Base-by-base conservation (phyloP, 2,888 invertebrate genomes). In the Rugalucina vietnamica region DNA sequence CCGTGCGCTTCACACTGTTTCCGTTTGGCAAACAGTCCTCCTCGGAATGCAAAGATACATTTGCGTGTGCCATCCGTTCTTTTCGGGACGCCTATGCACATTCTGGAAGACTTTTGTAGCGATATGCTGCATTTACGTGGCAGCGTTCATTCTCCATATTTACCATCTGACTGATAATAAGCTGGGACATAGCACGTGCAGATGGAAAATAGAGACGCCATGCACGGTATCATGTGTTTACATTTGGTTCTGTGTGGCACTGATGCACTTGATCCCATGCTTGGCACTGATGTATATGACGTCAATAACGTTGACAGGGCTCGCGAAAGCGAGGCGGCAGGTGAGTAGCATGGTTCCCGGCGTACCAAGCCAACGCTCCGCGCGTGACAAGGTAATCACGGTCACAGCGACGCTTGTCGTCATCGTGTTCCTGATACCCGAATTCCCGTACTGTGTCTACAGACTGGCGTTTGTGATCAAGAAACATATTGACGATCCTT, bases 11-110 rank as follows among this genome's bases (percentile, higher is more conserved):
- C 90, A 90, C n/a, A 90, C 90, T 0, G 89, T 86, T 2, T 90
- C 90, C 1, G 83, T 90, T 27, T 90, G 90, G 90, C 82, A 89
- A 79, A 89, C 89, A 0, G 85, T 90, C 0, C 37, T 86, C 1
- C 76, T 90, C 5, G 82, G 89, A 0, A 60, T 86, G 24, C 90
- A 90, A 57, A 70, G 90, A 50, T 90, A 89, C 49, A 65, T 89
- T 65, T 90, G 89, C 65, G 89, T 90, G 21, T 90, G 90, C 78
- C 87, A 89, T 49, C 90, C 90, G 0, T 90, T 89, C 60, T 82
- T 81, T 3, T 89, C 89, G 29, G 57, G 88, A 21, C 43, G 78
- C 32, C 54, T 84, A 10, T 90, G 90, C 50, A 90, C 90, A 1
- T 75, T 88, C n/a, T 74, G 83, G 69, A 89, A 89, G 39, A 89